Evolutionary conservation across 2,888 invertebrate genomes (phyloP).

Genomic region (Ethmia dodecea): DNA sequence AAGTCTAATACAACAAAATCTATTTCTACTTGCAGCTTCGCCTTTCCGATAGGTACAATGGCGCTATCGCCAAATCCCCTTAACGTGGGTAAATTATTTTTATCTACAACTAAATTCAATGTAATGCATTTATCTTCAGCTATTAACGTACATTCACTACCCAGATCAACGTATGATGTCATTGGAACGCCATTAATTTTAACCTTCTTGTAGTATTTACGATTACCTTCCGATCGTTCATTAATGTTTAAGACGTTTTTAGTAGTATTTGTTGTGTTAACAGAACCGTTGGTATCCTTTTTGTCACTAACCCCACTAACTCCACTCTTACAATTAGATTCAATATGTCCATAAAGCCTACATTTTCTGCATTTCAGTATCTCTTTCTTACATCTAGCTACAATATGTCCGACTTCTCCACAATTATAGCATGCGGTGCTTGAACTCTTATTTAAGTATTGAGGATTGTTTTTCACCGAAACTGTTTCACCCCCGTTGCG

Average conservation of each 20-base stretch:
- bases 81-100: too few species aligned
- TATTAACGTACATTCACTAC: neutral
- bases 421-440: conserved; percentile 3
- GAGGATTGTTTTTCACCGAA: too few species aligned
- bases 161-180: neutral
- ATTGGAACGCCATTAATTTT: neutral
- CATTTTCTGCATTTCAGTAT: neutral
- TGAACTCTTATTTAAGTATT: too few species aligned
- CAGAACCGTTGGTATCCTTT: too few species aligned
- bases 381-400: conserved; percentile 1
- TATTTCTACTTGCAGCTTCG: neutral
- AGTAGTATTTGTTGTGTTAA: too few species aligned
- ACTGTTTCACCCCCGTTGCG: too few species aligned
- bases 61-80: too few species aligned
- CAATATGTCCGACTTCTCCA: neutral
- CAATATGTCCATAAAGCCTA: neutral
- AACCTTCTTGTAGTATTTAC: neutral
- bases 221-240: neutral
- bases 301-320: neutral
- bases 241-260: neutral
- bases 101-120: neutral
- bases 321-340: neutral
- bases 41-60: neutral
- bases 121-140: neutral
- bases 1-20: neutral